These are phyloP conservation scores for Diloba caeruleocephala DNA, from an alignment of 2,888 invertebrate species.

Conservation along the genomic window DNA sequence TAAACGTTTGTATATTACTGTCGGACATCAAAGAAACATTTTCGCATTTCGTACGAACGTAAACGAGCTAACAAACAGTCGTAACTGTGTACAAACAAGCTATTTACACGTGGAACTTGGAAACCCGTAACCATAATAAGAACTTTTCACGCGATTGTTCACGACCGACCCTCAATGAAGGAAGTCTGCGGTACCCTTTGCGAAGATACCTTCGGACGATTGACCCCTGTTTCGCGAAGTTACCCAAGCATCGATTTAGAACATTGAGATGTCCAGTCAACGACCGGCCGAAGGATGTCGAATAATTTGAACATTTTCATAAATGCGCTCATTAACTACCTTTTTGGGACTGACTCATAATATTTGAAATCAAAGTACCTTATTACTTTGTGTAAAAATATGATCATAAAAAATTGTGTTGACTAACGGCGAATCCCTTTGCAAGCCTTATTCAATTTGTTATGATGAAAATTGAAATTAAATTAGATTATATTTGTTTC, in stretches of 20 bases:
- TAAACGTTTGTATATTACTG: slow-evolving; percentile 78
- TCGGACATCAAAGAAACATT: slow-evolving; percentile 72
- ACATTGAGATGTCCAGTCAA: slow-evolving; percentile 66
- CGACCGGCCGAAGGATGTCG: slow-evolving; percentile 66
- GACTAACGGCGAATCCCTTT: slow-evolving; percentile 9
- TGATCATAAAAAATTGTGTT: slow-evolving; percentile 51
- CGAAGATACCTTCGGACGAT: slow-evolving; percentile 39
- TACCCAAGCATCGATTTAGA: slow-evolving; percentile 61
- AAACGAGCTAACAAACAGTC: slow-evolving; percentile 76
- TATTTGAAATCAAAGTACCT: slow-evolving; percentile 64
- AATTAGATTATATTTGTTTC: slow-evolving; percentile 4
- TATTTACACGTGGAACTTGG: slow-evolving; percentile 58
- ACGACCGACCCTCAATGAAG: slow-evolving; percentile 35
- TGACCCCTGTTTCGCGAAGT: slow-evolving; percentile 45
- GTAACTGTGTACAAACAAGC: slow-evolving; percentile 71
- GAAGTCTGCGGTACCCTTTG: slow-evolving; percentile 47
- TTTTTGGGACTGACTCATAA: slow-evolving; percentile 71
- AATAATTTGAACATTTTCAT: slow-evolving; percentile 74
- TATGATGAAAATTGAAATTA: slow-evolving; percentile 1
- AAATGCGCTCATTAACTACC: slow-evolving; percentile 75
- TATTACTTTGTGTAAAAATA: slow-evolving; percentile 60
- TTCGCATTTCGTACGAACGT: slow-evolving; percentile 68
- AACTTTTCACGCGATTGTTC: slow-evolving; percentile 63
- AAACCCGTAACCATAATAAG: slow-evolving; percentile 56
- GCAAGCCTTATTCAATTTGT: slow-evolving; percentile 7